These are phyloP conservation scores for Drosophila grimshawi DNA, from an alignment of 1,140 invertebrate genomes.

Conservation along the genomic window DNA sequence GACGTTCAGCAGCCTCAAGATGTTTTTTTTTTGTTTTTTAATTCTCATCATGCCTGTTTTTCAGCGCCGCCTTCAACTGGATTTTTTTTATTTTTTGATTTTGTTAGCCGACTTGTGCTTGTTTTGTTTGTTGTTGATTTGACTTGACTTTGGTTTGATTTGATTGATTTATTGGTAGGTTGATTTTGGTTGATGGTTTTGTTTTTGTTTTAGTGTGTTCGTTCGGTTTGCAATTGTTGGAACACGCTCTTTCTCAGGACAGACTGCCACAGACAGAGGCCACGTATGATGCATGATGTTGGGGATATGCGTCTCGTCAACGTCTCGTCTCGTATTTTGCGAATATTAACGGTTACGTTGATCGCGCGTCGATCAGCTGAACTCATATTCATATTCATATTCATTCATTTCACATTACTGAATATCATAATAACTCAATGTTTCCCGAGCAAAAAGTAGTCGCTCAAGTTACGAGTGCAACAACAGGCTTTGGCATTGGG, in stretches of 20 bases:
- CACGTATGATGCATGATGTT: slow-evolving; percentile 84
- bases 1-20: slow-evolving; percentile 40
- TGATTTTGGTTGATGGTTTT: slow-evolving; percentile 11
- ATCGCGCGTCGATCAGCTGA: slow-evolving; percentile 61
- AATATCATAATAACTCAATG: slow-evolving; percentile 32
- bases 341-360: slow-evolving; percentile 42
- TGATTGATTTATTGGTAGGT: slow-evolving; percentile 22
- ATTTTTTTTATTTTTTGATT: slow-evolving; percentile 17
- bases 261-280: slow-evolving; percentile 70
- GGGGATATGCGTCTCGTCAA: slow-evolving; percentile 65
- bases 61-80: slow-evolving; percentile 63
- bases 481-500: slow-evolving; percentile 38
- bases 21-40: slow-evolving; percentile 17
- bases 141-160: slow-evolving; percentile 10
- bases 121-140: slow-evolving; percentile 37
- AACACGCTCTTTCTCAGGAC: slow-evolving; percentile 65
- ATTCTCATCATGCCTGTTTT: slow-evolving; percentile 37
- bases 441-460: slow-evolving; percentile 56
- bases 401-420: slow-evolving; percentile 58
- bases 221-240: slow-evolving; percentile 16
- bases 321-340: slow-evolving; percentile 51
- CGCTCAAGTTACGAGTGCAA: slow-evolving; percentile 73
- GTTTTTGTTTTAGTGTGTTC: slow-evolving; percentile 20
- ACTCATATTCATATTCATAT: slow-evolving; percentile 15
- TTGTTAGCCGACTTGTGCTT: slow-evolving; percentile 20